A percentile compares a stretch with the other conserved stretches of the same genome.
These are phyloP conservation scores for Caenorhabditis japonica DNA, from an alignment of 2,888 invertebrate genomes.

Conservation along the genomic window DNA sequence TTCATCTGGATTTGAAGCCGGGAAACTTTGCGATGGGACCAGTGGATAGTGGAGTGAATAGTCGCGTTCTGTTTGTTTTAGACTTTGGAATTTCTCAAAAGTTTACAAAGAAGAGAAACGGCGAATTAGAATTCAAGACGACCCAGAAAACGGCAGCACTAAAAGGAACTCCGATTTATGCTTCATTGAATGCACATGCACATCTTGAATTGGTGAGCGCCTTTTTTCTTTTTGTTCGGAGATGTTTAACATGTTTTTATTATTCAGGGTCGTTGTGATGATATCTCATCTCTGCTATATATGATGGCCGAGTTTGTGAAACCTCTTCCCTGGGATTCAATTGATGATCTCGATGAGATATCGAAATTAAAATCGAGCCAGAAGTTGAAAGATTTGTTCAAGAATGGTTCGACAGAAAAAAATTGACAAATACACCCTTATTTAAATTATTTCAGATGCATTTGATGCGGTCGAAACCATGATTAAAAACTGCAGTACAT, in stretches of 20 bases:
- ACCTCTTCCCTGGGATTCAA: conserved; percentile 14
- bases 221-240: background rate
- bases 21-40: conserved; percentile 22
- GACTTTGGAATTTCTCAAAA: conserved; percentile 31
- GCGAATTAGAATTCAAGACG: background rate
- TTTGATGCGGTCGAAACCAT: conserved; percentile 14
- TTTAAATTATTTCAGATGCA: conserved; percentile 3
- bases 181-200: conserved; percentile 21
- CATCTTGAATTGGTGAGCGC: background rate
- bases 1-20: conserved; percentile 25
- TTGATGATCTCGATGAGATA: conserved; percentile 6
- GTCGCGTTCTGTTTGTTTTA: conserved; percentile 13
- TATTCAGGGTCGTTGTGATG: conserved; percentile 10
- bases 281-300: conserved; percentile 32
- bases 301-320: conserved; percentile 26
- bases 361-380: conserved; percentile 1
- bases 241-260: too few species aligned
- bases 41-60: background rate
- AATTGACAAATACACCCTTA: background rate
- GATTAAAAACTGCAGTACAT: conserved; percentile 1
- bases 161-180: conserved; percentile 20
- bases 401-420: background rate
- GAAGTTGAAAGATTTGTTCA: conserved; percentile 9
- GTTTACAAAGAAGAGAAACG: background rate
- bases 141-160: background rate